Evolutionary conservation across 2,797 vertebrate genomes (phyloP), one percentile per base, ranked within the genome.

Genomic region (Margarornis squamiger): DNA sequence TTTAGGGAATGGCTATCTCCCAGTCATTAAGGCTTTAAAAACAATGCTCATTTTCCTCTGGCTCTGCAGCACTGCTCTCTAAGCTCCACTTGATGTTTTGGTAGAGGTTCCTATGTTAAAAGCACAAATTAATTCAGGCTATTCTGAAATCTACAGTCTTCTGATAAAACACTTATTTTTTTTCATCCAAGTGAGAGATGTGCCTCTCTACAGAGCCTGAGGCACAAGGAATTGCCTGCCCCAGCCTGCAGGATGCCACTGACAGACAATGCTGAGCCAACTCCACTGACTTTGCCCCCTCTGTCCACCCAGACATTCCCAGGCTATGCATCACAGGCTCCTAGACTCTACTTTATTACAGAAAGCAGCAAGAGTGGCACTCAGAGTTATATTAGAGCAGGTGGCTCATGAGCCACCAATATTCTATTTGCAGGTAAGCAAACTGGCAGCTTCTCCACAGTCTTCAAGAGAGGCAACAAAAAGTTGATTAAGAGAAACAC

Each of bases 11-110:
- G 10, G 32, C 7, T n/a, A 68, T 49, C 55, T 70, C 52, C 48
- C 7, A 20, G 38, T 18, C 41, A 36, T 4, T 3, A 41, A 22
- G 14, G 13, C 62, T 87, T 46, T 9, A 18, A 23, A 43, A 83
- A 38, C 1, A 14, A 14, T 1, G 7, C 0, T 24, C 6, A 4
- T 66, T 62, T 78, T 20, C 4, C 14, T 58, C 11, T 36, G 52
- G 36, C 22, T 30, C 14, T 11, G 43, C 57, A 55, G 21, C 5
- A 27, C 1, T 41, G 36, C 32, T 70, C 45, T 55, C 5, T 5
- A 65, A 58, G 15, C 27, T 52, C 51, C 45, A 12, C 10, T 22
- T 1, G 1, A 14, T 45, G 10, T 30, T 66, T 63, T 55, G 12
- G 12, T 7, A 29, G 22, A 74, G 10, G 4, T 45, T 71, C 3